A percentile compares a stretch with the other conserved stretches of the same genome.
These are phyloP conservation scores for Scaptomyza hsui DNA, from an alignment of 1,140 invertebrate genomes.

Conservation along the genomic window DNA sequence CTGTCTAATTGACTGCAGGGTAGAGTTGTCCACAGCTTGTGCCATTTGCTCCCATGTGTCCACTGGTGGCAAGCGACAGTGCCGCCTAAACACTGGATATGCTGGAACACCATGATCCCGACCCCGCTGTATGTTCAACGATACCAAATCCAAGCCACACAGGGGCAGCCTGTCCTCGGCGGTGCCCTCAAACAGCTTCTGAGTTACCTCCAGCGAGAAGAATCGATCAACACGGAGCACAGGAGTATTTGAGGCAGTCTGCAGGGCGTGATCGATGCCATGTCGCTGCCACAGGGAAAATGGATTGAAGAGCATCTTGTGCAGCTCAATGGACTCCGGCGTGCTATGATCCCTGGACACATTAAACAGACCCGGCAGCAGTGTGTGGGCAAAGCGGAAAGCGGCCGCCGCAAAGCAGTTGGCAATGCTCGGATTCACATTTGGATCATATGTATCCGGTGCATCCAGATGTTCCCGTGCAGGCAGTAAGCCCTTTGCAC, in stretches of 20 bases:
- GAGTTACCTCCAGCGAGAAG: conserved; percentile 88
- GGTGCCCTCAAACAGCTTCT: conserved; percentile 88
- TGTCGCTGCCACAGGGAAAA: conserved; percentile 88
- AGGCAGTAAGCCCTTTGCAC: conserved; percentile 86
- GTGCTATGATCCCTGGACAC: conserved; percentile 86
- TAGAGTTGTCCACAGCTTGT: conserved; percentile 86
- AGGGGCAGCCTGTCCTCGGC: conserved; percentile 68
- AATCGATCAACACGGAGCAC: conserved; percentile 89
- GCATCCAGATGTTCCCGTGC: conserved; percentile 63
- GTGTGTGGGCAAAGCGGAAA: conserved; percentile 95
- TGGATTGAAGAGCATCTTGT: conserved; percentile 93
- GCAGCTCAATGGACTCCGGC: conserved; percentile 89
- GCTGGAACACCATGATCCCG: conserved; percentile 94
- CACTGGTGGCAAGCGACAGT: conserved; percentile 89
- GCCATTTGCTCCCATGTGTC: conserved; percentile 90
- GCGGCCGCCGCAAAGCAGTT: conserved; percentile 96
- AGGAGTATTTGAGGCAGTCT: conserved; percentile 87
- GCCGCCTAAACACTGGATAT: conserved; percentile 90
- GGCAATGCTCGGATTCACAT: conserved; percentile 91
- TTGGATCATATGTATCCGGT: conserved; percentile 87
- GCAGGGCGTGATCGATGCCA: conserved; percentile 87
- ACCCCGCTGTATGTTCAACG: conserved; percentile 94
- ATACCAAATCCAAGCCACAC: conserved; percentile 93
- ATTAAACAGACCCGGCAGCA: conserved; percentile 90
- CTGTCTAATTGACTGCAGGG: conserved; percentile 86